phyloP scores from a whole-genome alignment of 2,797 vertebrate species.

The Melopsittacus undulatus region DNA sequence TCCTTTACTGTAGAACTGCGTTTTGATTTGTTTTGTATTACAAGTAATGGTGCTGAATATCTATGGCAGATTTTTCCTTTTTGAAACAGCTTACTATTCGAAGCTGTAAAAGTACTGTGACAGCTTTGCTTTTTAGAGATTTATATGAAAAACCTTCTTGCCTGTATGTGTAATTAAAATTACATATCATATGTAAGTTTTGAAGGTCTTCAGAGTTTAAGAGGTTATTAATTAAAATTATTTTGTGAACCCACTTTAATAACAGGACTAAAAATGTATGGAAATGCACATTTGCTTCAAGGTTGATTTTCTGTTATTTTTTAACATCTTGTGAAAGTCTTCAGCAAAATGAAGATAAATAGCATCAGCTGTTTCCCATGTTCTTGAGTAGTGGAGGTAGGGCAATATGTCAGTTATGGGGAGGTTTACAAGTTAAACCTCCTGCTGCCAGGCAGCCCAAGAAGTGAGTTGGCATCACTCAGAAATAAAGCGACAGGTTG shows the following conservation, averaged over 20 bases:
- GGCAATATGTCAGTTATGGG: constrained; percentile 17
- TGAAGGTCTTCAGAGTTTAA: not conserved
- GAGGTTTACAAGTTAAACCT: constrained; percentile 38
- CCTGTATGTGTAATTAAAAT: not conserved
- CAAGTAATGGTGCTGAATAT: not conserved
- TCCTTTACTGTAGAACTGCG: not conserved
- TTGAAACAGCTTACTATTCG: not conserved
- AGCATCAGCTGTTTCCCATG: constrained; percentile 31
- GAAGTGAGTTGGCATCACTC: constrained; percentile 35
- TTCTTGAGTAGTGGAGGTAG: constrained; percentile 7
- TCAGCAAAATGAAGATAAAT: constrained; percentile 37
- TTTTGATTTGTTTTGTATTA: not conserved
- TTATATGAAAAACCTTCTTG: constrained; percentile 18
- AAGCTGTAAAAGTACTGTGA: not conserved
- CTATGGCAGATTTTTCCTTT: constrained; percentile 10
- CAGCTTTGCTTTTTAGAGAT: not conserved
- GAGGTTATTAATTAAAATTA: not conserved
- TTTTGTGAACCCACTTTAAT: not conserved
- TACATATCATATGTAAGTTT: not conserved
- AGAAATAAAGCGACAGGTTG: constrained; percentile 36
- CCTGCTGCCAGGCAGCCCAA: constrained; percentile 54
- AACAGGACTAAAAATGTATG: not conserved
- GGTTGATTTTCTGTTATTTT: not conserved
- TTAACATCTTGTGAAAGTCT: constrained; percentile 9
- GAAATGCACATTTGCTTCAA: not conserved